These are phyloP conservation scores for Tridacna crocea DNA, from an alignment of 2,888 invertebrate species.

Conservation along the genomic window DNA sequence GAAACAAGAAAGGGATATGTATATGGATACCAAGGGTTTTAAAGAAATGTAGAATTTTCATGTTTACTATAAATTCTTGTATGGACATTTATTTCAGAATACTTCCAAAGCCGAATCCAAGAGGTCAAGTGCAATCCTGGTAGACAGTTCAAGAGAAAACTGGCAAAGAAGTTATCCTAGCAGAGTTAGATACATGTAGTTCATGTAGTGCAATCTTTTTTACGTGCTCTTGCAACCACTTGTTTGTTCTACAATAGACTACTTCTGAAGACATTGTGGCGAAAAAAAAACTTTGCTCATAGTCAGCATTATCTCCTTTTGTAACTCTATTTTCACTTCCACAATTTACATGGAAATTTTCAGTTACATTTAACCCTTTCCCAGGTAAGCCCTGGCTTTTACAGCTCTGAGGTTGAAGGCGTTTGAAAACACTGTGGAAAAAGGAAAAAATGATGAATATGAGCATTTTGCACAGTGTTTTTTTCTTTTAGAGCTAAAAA, in stretches of 20 bases:
- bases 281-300: not conserved
- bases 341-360: too few species aligned
- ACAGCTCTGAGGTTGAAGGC: too few species aligned
- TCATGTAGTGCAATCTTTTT: not conserved
- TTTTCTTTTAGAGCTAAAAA: too few species aligned
- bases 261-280: not conserved
- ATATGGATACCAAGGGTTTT: too few species aligned
- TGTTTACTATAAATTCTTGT: too few species aligned
- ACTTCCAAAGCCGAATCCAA: slow-evolving; percentile 48
- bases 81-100: slow-evolving; percentile 36
- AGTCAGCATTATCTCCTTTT: not conserved
- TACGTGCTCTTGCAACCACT: not conserved
- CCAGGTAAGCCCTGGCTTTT: too few species aligned
- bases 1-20: too few species aligned
- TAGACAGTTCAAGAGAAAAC: slow-evolving; percentile 32
- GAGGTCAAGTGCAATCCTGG: slow-evolving; percentile 34
- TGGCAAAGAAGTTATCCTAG: slow-evolving; percentile 29
- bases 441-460: too few species aligned
- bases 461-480: too few species aligned
- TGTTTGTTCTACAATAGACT: not conserved
- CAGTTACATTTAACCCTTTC: too few species aligned
- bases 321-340: not conserved
- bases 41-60: too few species aligned
- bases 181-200: not conserved
- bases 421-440: too few species aligned